Evolutionary conservation across 2,888 invertebrate species (phyloP), one percentile per base, ranked within the genome.

Genomic region (Vanessa cardui): DNA sequence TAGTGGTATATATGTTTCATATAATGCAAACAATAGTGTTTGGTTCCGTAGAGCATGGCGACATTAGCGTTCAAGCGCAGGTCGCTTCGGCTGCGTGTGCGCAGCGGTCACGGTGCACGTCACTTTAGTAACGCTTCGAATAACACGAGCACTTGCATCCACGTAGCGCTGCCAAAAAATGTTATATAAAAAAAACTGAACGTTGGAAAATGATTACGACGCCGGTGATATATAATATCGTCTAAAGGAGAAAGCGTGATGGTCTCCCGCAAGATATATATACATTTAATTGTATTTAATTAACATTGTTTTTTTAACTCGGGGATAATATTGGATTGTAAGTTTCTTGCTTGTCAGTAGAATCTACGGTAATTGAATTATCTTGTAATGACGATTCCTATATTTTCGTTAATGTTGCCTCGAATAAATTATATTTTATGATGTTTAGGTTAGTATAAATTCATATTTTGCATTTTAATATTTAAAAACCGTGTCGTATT

Each of bases 401-500:
- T n/a, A n/a, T n/a, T n/a, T n/a, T n/a, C n/a, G n/a, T n/a, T n/a
- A n/a, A n/a, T n/a, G n/a, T n/a, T n/a, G n/a, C 6, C 33, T 33
- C 8, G 33, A 33, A 33, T 33, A 33, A 33, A 33, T 7, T 33
- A 33, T 6, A 33, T 33, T 33, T 33, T 33, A n/a, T n/a, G n/a
- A n/a, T n/a, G n/a, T n/a, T n/a, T n/a, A n/a, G n/a, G 1, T 1
- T 39, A 39, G 8, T 21, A 45, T 58, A 45, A 62, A 62, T 6
- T 44, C 21, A 26, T 39, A 20, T 54, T 66, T 66, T 20, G 62
- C 33, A 39, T 61, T 49, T 46, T 50, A 70, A 45, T 52, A 18
- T 74, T 79, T 77, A 72, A 78, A 73, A 77, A 81, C 80, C 79
- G 81, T 73, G 70, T 72, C 68, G 76, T 76, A 78, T 81, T 82